phyloP scores from a whole-genome alignment of 2,888 invertebrate species.

The Trachelus iudaicus region DNA sequence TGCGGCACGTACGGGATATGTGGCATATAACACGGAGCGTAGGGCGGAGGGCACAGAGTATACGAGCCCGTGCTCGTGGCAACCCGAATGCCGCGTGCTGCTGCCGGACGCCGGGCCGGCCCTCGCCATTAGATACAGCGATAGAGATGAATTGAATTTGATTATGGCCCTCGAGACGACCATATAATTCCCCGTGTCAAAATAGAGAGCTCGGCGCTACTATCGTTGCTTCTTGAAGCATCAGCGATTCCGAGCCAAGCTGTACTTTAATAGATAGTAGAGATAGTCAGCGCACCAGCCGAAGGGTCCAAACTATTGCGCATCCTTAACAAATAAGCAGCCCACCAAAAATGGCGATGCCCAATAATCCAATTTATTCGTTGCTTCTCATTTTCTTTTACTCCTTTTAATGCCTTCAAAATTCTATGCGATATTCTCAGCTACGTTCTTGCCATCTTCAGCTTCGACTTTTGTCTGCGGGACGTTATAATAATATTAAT shows the following conservation, averaged over 20 bases:
- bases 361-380: neutral
- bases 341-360: too few relatives aligned
- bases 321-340: too few relatives aligned
- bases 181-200: constrained; percentile 52
- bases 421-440: neutral
- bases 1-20: too few relatives aligned
- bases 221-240: neutral
- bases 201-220: constrained; percentile 32
- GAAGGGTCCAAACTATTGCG: too few relatives aligned
- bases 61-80: too few relatives aligned
- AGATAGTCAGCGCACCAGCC: too few relatives aligned
- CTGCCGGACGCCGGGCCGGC: constrained; percentile 8
- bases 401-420: constrained; percentile 22
- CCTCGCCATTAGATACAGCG: constrained; percentile 38
- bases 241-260: too few relatives aligned
- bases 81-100: neutral
- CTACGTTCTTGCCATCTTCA: constrained; percentile 9
- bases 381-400: constrained; percentile 18
- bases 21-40: neutral
- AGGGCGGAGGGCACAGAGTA: neutral
- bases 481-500: constrained; percentile 52
- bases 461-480: constrained; percentile 24
- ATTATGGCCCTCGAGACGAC: constrained; percentile 38
- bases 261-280: too few relatives aligned
- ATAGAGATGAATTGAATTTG: constrained; percentile 53